Evolutionary conservation across 2,113 vertebrate species (phyloP).

Genomic region (Scolopax mira): DNA sequence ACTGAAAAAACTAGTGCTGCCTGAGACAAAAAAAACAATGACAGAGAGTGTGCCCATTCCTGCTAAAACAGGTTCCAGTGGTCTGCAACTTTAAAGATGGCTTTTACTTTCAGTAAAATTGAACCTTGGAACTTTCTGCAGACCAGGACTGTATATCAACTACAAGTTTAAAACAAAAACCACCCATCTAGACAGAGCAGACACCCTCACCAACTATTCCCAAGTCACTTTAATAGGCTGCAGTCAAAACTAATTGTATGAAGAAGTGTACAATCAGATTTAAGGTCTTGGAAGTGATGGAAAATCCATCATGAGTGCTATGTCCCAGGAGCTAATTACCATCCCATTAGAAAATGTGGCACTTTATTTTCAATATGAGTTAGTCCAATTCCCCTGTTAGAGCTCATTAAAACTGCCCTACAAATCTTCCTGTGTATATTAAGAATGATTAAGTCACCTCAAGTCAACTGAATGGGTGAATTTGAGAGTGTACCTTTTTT

Average conservation of each 20-base stretch:
- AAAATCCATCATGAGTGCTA: slow-evolving; percentile 22
- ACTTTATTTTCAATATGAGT: slow-evolving; percentile 19
- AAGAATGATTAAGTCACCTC: slow-evolving; percentile 23
- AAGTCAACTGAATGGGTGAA: not conserved
- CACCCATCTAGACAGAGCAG: not conserved
- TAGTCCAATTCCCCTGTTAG: slow-evolving; percentile 6
- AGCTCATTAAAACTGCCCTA: slow-evolving; percentile 51
- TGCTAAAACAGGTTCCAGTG: not conserved
- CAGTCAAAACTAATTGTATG: slow-evolving; percentile 36
- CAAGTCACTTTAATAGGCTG: slow-evolving; percentile 14
- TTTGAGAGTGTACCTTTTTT: not conserved
- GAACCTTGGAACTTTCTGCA: not conserved
- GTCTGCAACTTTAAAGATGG: not conserved
- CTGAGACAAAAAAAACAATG: not conserved
- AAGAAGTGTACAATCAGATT: slow-evolving; percentile 20
- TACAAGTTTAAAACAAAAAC: slow-evolving; percentile 1
- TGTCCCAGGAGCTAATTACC: slow-evolving; percentile 21
- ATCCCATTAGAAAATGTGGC: slow-evolving; percentile 27
- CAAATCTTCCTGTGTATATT: not conserved
- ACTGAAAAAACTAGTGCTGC: not conserved
- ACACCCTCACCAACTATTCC: not conserved
- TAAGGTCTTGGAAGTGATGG: slow-evolving; percentile 16
- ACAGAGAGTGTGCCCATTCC: not conserved
- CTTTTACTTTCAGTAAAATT: not conserved
- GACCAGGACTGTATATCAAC: not conserved